Base-by-base conservation (phyloP, 2,797 vertebrate species). In the Schizopygopsis pylzovi region DNA sequence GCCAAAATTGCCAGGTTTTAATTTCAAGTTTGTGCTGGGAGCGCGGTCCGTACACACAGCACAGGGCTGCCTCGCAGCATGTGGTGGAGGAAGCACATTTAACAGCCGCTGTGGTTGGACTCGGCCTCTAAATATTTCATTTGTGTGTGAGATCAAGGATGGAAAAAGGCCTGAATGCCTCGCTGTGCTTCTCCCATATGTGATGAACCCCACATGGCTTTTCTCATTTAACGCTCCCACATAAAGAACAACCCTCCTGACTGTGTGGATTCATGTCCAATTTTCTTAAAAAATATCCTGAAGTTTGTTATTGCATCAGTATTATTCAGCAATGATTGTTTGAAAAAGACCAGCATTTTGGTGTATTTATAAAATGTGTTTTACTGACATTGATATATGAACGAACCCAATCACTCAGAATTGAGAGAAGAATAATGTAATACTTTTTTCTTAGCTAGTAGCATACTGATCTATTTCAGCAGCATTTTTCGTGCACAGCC, bases 201-300 rank as follows among this genome's bases (percentile, higher is more conserved):
- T 84, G 93, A 92, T 89, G 87, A 90, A 90, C 84, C 87, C 71
- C 89, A 88, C 75, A 72, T 88, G n/a, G 92, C 84, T 92, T 91
- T 83, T 92, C 92, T 92, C 90, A 93, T 93, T 91, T 92, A 91
- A 89, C 75, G 84, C 89, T 86, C 84, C 77, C 65, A 83, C 41
- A 80, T 22, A 18, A 8, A 28, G 37, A 54, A 25, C 13, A 13
- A 18, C n/a, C 56, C 41, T 20, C 56, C 25, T 20, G 16, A 6
- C 18, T 54, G 10, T 20, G 16, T 6, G 1, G 63, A 68, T 39
- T 70, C 28, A 52, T 37, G 4, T 68, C 0, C 76, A 39, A n/a
- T 54, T 33, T 76, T 25, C 43, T 18, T 28, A 25, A 33, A 52
- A 33, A 12, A 49, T 37, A 76, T 20, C 37, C 1, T 0, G 33